These are phyloP conservation scores for Lampris incognitus DNA, from an alignment of 2,113 vertebrate species.

Conservation along the genomic window DNA sequence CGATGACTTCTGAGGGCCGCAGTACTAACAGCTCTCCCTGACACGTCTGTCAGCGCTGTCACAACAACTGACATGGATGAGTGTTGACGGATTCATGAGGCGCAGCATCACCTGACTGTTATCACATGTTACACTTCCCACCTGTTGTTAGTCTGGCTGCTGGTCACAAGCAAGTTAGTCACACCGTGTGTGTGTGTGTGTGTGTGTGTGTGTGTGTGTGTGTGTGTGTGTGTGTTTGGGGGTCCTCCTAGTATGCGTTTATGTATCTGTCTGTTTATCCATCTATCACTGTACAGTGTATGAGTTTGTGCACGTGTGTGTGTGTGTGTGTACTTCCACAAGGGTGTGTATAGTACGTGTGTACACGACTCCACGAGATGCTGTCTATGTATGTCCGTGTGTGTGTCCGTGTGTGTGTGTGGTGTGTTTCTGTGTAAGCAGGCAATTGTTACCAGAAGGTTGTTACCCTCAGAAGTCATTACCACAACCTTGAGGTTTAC, in stretches of 20 bases:
- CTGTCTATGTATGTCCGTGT: constrained; percentile 1
- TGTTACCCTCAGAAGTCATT: constrained; percentile 71
- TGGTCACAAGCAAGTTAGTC: not conserved
- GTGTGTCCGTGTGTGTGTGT: constrained; percentile 3
- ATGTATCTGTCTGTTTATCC: not conserved
- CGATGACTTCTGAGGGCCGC: no score
- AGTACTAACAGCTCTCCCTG: no score
- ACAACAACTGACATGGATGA: no score
- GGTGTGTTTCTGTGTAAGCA: constrained; percentile 7
- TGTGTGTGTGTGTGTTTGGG: not conserved
- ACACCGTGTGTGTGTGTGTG: constrained; percentile 1
- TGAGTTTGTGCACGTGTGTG: not conserved
- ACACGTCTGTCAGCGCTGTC: no score
- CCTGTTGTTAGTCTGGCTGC: no score
- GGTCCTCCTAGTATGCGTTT: not conserved
- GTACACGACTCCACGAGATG: not conserved
- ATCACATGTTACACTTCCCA: no score
- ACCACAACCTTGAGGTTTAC: constrained; percentile 68
- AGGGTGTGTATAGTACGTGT: not conserved
- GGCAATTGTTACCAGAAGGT: constrained; percentile 70
- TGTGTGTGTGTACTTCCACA: not conserved
- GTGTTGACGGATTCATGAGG: no score
- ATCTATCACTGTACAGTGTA: not conserved
- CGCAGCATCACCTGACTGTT: not conserved
- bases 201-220: not conserved